A percentile compares a stretch with the other conserved stretches of the same genome.
Conservation (phyloP, 2,888 invertebrate species). For the Drosophila recens region DNA sequence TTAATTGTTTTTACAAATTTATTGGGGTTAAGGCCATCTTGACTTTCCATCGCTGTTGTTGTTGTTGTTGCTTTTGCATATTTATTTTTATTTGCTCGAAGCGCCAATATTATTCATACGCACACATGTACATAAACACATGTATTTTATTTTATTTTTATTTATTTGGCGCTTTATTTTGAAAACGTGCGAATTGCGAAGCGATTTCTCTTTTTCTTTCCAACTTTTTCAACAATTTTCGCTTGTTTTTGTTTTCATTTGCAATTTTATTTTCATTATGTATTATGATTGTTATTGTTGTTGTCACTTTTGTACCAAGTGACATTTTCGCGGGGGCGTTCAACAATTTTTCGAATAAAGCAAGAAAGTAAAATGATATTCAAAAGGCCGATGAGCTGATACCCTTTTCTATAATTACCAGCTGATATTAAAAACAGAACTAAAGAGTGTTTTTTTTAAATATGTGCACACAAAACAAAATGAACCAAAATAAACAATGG, state of each 20-base stretch:
- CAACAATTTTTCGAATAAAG: conserved; percentile 15
- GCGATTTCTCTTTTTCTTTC: conserved; percentile 63
- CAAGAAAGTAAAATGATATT: conserved; percentile 1
- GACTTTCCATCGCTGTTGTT: conserved; percentile 45
- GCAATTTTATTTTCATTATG: conserved; percentile 7
- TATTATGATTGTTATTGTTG: conserved; percentile 30
- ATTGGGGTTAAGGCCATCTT: conserved; percentile 74
- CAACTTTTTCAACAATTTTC: conserved; percentile 20
- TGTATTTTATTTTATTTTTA: conserved; percentile 1
- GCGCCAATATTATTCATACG: conserved; percentile 33
- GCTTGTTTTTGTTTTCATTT: conserved; percentile 24
- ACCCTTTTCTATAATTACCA: neutral
- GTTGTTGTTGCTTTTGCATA: conserved; percentile 38
- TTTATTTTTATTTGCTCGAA: conserved; percentile 43
- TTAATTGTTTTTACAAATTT: conserved; percentile 74
- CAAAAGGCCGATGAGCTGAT: neutral
- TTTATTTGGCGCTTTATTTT: conserved; percentile 43
- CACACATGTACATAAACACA: neutral
- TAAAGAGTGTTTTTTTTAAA: too few relatives aligned
- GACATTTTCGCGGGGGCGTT: conserved; percentile 55
- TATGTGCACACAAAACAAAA: too few relatives aligned
- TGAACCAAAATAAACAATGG: too few relatives aligned
- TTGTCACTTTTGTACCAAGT: conserved; percentile 39
- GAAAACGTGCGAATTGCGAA: conserved; percentile 57
- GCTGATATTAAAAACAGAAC: too few relatives aligned